A percentile compares a stretch with the other conserved stretches of the same genome.
Evolutionary conservation across 2,113 vertebrate species (phyloP).

Genomic region (Ptilonorhynchus violaceus): DNA sequence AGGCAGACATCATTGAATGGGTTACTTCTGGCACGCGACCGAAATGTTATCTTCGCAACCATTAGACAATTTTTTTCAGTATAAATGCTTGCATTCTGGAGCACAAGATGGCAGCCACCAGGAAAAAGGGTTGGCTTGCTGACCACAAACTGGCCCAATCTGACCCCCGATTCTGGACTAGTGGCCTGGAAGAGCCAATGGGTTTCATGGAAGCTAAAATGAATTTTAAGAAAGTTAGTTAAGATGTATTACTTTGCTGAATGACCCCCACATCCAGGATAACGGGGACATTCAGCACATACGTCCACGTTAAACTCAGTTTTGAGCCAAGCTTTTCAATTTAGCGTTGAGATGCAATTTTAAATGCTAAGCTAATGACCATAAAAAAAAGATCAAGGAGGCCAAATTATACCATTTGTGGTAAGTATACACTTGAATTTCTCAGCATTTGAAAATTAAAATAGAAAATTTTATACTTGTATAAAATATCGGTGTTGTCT

Average conservation of each 20-base stretch:
- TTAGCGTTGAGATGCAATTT: background rate
- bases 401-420: constrained; percentile 41
- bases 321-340: constrained; percentile 54
- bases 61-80: constrained; percentile 62
- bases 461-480: background rate
- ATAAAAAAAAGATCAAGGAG: background rate
- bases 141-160: constrained; percentile 62
- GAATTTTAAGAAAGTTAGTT: constrained; percentile 66
- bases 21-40: constrained; percentile 56
- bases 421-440: background rate
- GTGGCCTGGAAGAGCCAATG: constrained; percentile 69
- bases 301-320: background rate
- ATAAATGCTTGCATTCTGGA: constrained; percentile 66
- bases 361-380: constrained; percentile 7
- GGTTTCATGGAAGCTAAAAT: constrained; percentile 70
- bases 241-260: constrained; percentile 50
- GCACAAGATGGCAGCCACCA: constrained; percentile 60
- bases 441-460: background rate
- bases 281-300: constrained; percentile 30
- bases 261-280: constrained; percentile 13
- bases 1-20: constrained; percentile 68
- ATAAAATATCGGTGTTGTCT: background rate
- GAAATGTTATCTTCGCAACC: constrained; percentile 64
- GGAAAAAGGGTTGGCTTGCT: constrained; percentile 60
- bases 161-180: constrained; percentile 61